phyloP scores from a whole-genome alignment of 2,797 vertebrate genomes.

The Hafferia zeledoni region DNA sequence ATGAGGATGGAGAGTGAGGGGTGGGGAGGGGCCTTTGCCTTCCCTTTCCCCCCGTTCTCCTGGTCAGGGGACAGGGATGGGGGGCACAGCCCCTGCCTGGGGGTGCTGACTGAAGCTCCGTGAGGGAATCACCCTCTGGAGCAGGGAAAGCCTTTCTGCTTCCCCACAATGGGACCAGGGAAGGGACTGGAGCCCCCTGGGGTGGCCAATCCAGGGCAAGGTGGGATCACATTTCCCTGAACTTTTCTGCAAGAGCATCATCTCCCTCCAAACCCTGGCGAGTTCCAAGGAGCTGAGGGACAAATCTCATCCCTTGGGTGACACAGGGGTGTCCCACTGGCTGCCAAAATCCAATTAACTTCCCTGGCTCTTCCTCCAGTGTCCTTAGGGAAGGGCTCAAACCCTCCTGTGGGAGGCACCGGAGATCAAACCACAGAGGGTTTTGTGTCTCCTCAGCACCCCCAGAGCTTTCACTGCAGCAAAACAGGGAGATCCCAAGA shows the following conservation, averaged over 20 bases:
- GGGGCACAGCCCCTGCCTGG: not conserved
- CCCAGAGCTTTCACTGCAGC: rapidly evolving
- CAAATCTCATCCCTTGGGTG: not conserved
- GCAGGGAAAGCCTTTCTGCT: not conserved
- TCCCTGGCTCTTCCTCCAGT: rapidly evolving
- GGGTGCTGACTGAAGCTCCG: not conserved
- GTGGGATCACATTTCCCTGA: not conserved
- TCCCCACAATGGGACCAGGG: not conserved
- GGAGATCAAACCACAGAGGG: not conserved
- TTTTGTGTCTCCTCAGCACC: rapidly evolving
- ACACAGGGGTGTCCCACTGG: not conserved
- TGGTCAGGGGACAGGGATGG: not conserved
- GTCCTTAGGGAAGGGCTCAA: not conserved
- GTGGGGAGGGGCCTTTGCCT: not conserved
- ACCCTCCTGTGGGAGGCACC: rapidly evolving
- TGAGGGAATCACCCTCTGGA: not conserved
- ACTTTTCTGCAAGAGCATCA: not conserved
- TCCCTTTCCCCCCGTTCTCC: not conserved
- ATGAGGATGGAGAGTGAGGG: not conserved
- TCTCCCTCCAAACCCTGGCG: not conserved
- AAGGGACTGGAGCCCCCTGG: not conserved
- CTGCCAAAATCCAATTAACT: not conserved
- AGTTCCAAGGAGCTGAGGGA: not conserved
- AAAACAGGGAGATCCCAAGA: not conserved
- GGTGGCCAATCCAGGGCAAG: not conserved